Base-by-base conservation (phyloP, 2,888 invertebrate genomes). In the Fabriciana adippe region DNA sequence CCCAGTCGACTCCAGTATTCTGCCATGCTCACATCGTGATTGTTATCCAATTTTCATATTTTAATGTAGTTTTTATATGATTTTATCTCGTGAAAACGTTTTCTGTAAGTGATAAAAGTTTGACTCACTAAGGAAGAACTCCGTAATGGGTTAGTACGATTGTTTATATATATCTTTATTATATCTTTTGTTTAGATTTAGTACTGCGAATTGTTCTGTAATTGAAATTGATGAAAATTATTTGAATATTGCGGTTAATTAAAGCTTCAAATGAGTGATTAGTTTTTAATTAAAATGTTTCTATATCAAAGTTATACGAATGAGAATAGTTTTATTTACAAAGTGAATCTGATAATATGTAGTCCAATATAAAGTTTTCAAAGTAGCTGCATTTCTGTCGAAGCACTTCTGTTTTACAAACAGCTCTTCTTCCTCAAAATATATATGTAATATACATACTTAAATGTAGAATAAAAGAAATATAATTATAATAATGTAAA, bases 1-100 rank as follows among this genome's bases (percentile, higher is more conserved):
- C 91, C 92, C 91, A 92, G 91, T 92, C 79, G 81, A 81, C 77
- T 78, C 74, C 77, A 79, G 87, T 73, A 74, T 77, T 81, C 83
- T 82, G 88, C 83, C 82, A 85, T 80, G 86, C 72, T 73, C 79
- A 80, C 84, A 85, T 59, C 63, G 66, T 66, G 64, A 64, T 59
- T 56, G 61, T 55, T 67, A 67, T 64, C 62, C 16, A 54, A 54
- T 57, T 51, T 3, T 15, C 31, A 35, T 31, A 60, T 60, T 59
- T 60, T 16, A 18, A 54, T 55, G 55, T 55, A 61, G 16, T 55
- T 50, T 65, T 54, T 65, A 51, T 67, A 16, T 21, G 55, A 63
- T 63, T 64, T 13, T 53, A 64, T 26, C 51, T 31, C 18, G 48
- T 62, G 26, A 11, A 59, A 21, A 26, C 50, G 41, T 59, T 31